Base-by-base conservation (phyloP, 1,140 invertebrate species). In the Parasteatoda tepidariorum region DNA sequence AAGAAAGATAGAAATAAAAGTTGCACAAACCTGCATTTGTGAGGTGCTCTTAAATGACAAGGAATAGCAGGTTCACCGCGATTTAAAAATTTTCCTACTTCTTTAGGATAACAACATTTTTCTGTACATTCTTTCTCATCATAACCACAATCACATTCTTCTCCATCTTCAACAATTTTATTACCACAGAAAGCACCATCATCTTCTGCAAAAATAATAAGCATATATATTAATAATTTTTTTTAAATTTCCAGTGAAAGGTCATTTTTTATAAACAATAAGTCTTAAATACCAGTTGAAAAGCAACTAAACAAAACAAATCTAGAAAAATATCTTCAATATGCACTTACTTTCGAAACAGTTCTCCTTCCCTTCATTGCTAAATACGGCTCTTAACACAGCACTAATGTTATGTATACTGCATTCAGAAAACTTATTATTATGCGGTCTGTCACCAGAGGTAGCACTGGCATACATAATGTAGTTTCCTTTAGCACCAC, bases 91-190 rank as follows among this genome's bases (percentile, higher is more conserved):
- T 92, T 73, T 2, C 61, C 61, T 93, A 96, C 89, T 86, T 94
- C 90, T 22, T 95, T 90, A 4, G 97, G 97, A 89, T 97, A 97
- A 89, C 98, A 99, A 88, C 98, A 99, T 48, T 92, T 92, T 86
- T 99, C 96, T 82, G 92, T 92, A 90, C 98, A 99, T 88, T 99
- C 98, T 26, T 93, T 92, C 78, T 95, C 93, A 87, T 97, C 95
- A 88, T 98, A 99, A 28, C 98, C 98, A 89, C 98, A 99, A 89
- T 99, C 98, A 88, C 98, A 99, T 90, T 99, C 95, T 89, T 99
- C 98, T 15, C 95, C 97, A 34, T 93, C 94, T 89, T 99, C 98
- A 0, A 98, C 96, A 87, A 99, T 98, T 90, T 98, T 98, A 89
- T 99, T 99, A 18, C 98, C 98, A 90, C 98, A 99, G 92, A 99